Evolutionary conservation across 1,140 invertebrate genomes (phyloP).

Genomic region (Drosophila novamexicana): DNA sequence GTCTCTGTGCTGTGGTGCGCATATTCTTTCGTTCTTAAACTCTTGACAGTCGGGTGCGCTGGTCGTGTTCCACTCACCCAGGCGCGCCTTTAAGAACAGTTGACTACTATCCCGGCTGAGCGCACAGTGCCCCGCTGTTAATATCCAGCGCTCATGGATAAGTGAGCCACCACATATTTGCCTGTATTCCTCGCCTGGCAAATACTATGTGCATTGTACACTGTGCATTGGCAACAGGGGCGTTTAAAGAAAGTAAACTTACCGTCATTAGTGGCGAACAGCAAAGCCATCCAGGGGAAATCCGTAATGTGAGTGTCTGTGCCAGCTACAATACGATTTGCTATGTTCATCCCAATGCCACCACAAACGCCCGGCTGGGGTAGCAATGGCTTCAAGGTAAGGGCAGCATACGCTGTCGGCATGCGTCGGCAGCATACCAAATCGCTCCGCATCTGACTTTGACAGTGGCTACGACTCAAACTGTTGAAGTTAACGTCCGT

Average conservation of each 20-base stretch:
- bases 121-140: constrained; percentile 61
- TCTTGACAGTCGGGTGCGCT: constrained; percentile 22
- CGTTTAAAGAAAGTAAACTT: constrained; percentile 1
- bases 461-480: constrained; percentile 4
- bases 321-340: constrained; percentile 39
- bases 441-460: constrained; percentile 5
- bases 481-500: not conserved
- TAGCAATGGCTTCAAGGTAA: not conserved
- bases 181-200: constrained; percentile 17
- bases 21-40: constrained; percentile 6
- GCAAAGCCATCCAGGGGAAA: constrained; percentile 61
- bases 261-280: constrained; percentile 45
- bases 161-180: constrained; percentile 54
- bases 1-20: constrained; percentile 42
- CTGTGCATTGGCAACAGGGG: not conserved
- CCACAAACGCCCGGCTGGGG: constrained; percentile 40
- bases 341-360: not conserved
- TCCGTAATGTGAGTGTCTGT: constrained; percentile 28
- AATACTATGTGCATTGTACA: not conserved
- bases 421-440: constrained; percentile 45
- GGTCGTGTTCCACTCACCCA: constrained; percentile 56
- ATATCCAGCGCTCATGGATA: constrained; percentile 42
- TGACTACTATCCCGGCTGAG: not conserved
- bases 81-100: constrained; percentile 23
- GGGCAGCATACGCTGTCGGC: not conserved